Conservation (phyloP, 2,113 vertebrate genomes). For the Megaceryle maxima region DNA sequence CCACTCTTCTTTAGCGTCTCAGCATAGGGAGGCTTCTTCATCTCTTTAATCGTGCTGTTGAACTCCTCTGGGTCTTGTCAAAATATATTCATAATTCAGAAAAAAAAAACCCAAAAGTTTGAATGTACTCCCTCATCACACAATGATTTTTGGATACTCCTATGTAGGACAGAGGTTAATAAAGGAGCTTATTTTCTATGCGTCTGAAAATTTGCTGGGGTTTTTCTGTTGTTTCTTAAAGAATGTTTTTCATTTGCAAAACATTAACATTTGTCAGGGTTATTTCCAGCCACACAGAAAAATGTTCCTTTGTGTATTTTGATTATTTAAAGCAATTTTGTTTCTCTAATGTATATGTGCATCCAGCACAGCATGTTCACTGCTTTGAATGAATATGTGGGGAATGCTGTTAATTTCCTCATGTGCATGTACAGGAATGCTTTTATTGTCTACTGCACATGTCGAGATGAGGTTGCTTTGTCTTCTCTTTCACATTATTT, state of each 20-base stretch:
- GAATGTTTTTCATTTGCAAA: slow-evolving; percentile 75
- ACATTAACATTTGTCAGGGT: slow-evolving; percentile 72
- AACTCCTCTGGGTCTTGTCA: slow-evolving; percentile 12
- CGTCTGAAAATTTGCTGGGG: neutral
- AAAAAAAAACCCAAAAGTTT: neutral
- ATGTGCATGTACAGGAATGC: slow-evolving; percentile 56
- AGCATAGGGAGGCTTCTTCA: slow-evolving; percentile 24
- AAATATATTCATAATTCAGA: neutral
- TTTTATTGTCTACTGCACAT: slow-evolving; percentile 56
- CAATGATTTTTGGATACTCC: slow-evolving; percentile 31
- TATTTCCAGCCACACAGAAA: slow-evolving; percentile 76
- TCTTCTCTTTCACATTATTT: slow-evolving; percentile 24
- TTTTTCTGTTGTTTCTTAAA: slow-evolving; percentile 63
- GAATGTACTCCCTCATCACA: slow-evolving; percentile 16
- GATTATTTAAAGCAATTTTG: slow-evolving; percentile 80
- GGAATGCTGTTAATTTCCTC: slow-evolving; percentile 71
- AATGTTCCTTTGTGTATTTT: slow-evolving; percentile 77
- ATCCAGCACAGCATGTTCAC: slow-evolving; percentile 69
- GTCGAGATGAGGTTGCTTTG: slow-evolving; percentile 41
- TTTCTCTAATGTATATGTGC: slow-evolving; percentile 67
- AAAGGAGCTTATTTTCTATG: neutral
- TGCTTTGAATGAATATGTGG: slow-evolving; percentile 64
- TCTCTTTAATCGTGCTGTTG: slow-evolving; percentile 32
- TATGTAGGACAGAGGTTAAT: neutral
- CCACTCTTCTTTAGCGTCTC: neutral